Evolutionary conservation across 2,888 invertebrate species (phyloP).

Genomic region (Drosophila antonietae): DNA sequence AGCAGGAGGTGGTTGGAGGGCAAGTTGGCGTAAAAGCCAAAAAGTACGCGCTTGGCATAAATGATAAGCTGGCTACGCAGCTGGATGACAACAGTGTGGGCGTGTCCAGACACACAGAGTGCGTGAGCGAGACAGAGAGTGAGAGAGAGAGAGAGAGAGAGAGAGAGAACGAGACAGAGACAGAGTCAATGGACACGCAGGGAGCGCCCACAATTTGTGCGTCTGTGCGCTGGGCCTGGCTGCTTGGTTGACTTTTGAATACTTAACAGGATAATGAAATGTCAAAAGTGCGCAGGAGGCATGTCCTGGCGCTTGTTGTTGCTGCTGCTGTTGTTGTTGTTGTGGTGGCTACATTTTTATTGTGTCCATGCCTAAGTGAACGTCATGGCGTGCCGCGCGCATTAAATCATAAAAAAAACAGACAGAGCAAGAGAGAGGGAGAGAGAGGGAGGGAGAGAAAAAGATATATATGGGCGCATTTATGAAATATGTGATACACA

Average conservation of each 20-base stretch:
- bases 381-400: conserved; percentile 78
- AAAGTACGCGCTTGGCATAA: conserved; percentile 78
- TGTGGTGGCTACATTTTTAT: conserved; percentile 61
- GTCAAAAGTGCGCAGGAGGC: conserved; percentile 77
- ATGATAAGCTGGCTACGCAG: conserved; percentile 73
- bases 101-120: conserved; percentile 48
- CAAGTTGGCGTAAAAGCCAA: conserved; percentile 62
- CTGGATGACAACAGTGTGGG: conserved; percentile 40
- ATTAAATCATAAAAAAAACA: conserved; percentile 72
- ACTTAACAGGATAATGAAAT: conserved; percentile 82
- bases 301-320: conserved; percentile 12
- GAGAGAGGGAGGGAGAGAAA: conserved; percentile 15
- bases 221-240: conserved; percentile 46
- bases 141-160: background rate
- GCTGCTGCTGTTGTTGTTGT: conserved; percentile 12
- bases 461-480: conserved; percentile 22
- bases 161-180: background rate
- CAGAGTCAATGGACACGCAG: conserved; percentile 5
- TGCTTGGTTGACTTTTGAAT: conserved; percentile 80
- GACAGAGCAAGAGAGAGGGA: background rate
- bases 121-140: background rate
- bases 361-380: conserved; percentile 75
- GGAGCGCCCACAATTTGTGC: conserved; percentile 49
- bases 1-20: background rate
- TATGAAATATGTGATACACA: conserved; percentile 39